Percentiles rank a stretch among this genome's conserved stretches.
These are phyloP conservation scores for Himalopsyche kuldschensis DNA, from an alignment of 2,888 invertebrate species.

Conservation along the genomic window DNA sequence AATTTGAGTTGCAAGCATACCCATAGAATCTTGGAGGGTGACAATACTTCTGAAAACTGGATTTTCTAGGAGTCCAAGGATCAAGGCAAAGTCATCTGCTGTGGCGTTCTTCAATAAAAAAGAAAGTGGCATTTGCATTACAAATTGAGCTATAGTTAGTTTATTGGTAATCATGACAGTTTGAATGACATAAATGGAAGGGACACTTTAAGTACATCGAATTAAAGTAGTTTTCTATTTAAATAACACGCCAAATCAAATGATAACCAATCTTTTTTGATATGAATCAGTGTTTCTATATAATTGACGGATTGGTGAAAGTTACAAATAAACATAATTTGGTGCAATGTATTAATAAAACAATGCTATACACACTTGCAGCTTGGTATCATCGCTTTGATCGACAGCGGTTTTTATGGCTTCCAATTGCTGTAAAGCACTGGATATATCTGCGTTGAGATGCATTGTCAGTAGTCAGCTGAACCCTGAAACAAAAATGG, in stretches of 20 bases:
- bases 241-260: too few relatives aligned
- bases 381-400: conserved; percentile 80
- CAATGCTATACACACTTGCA: conserved; percentile 59
- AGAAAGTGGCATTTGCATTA: not conserved
- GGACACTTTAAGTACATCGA: not conserved
- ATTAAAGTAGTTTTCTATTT: not conserved
- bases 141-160: not conserved
- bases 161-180: not conserved
- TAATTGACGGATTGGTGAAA: too few relatives aligned
- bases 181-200: not conserved
- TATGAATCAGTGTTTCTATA: too few relatives aligned
- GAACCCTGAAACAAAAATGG: not conserved
- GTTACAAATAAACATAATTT: too few relatives aligned
- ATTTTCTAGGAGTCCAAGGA: conserved; percentile 83
- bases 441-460: conserved; percentile 77
- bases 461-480: conserved; percentile 49
- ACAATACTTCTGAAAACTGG: conserved; percentile 90
- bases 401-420: conserved; percentile 85
- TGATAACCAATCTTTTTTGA: too few relatives aligned
- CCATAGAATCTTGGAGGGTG: conserved; percentile 87
- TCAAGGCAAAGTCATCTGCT: conserved; percentile 77
- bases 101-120: conserved; percentile 53
- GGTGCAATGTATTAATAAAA: not conserved
- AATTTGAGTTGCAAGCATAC: conserved; percentile 83
- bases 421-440: conserved; percentile 85